A percentile compares a stretch with the other conserved stretches of the same genome.
Evolutionary conservation across 2,888 invertebrate genomes (phyloP).

Genomic region (Cephus rjabovi): DNA sequence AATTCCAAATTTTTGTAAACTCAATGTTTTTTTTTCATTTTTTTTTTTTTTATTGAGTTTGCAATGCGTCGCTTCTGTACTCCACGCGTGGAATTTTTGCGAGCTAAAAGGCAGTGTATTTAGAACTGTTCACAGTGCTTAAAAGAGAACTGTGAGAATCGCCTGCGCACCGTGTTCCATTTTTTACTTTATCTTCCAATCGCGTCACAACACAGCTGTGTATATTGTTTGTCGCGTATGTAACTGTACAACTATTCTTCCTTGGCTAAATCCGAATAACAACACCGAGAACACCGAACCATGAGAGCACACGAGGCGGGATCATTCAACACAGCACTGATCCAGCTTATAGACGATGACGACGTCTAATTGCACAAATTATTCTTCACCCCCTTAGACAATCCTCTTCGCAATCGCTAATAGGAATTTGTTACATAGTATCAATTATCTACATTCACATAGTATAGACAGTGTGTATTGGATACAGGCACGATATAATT

Average conservation of each 20-base stretch:
- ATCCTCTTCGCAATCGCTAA: slow-evolving; percentile 38
- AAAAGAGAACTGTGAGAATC: background rate
- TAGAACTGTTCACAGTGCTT: background rate
- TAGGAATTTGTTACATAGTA: slow-evolving; percentile 51
- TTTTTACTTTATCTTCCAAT: background rate
- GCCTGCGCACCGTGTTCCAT: background rate
- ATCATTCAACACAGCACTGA: slow-evolving; percentile 36
- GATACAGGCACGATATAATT: slow-evolving; percentile 65
- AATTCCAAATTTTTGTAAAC: background rate
- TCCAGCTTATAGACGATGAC: slow-evolving; percentile 36
- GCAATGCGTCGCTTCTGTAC: background rate
- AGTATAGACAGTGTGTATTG: slow-evolving; percentile 56
- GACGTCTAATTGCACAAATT: slow-evolving; percentile 55
- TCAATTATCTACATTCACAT: slow-evolving; percentile 54
- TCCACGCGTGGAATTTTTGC: background rate
- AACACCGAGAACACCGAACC: slow-evolving; percentile 49
- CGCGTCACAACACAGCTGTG: background rate
- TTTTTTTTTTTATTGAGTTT: background rate
- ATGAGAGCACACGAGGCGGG: slow-evolving; percentile 42
- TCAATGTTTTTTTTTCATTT: background rate
- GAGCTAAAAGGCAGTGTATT: background rate
- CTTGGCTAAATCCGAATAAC: background rate
- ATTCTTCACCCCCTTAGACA: slow-evolving; percentile 36
- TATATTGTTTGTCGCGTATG: background rate
- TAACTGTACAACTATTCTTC: background rate